Evolutionary conservation across 2,797 vertebrate species (phyloP), one percentile per base, ranked within the genome.

Genomic region (Gephyroberyx darwinii): DNA sequence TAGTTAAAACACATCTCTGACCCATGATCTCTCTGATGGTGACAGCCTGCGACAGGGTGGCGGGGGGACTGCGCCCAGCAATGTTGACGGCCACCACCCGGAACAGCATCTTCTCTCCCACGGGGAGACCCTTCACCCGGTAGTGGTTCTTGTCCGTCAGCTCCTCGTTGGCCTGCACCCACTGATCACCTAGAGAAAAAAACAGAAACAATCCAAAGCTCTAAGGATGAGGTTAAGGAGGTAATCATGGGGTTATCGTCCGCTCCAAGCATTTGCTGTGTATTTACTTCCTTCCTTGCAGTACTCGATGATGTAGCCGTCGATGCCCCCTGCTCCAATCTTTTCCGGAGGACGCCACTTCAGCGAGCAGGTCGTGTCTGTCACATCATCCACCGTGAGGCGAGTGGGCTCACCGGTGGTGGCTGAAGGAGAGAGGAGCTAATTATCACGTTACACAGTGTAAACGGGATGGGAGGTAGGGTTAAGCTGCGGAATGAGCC

Each of bases 221-320:
- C 22, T 45, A 7, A 43, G 47, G 17, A 51, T 16, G 19, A 33
- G 17, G 5, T n/a, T 64, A 20, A 54, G 65, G 16, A 75, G 35
- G 14, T 52, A 30, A 54, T 9, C 45, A 33, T 37, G 16, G 45
- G 5, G 45, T 17, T 48, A 35, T 50, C 8, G 51, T 22, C 51
- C 19, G 9, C 20, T 22, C 26, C 17, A n/a, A 62, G 31, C 26
- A 20, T 37, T 37, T 47, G 16, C 58, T 47, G 33, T 35, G 1
- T 75, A 90, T 92, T 95, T 87, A 97, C 96, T 93, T 92, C 93
- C 96, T 86, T 96, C 96, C 79, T 92, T 83, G 85, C 95, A 94
- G 88, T 96, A 96, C 85, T 97, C 96, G 14, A 97, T 92, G 83
- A 96, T 87, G 90, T 98, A 98, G 2, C 96, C 96, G 0, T 96